Evolutionary conservation across 2,888 invertebrate genomes (phyloP).

Genomic region (Morpho helenor): DNA sequence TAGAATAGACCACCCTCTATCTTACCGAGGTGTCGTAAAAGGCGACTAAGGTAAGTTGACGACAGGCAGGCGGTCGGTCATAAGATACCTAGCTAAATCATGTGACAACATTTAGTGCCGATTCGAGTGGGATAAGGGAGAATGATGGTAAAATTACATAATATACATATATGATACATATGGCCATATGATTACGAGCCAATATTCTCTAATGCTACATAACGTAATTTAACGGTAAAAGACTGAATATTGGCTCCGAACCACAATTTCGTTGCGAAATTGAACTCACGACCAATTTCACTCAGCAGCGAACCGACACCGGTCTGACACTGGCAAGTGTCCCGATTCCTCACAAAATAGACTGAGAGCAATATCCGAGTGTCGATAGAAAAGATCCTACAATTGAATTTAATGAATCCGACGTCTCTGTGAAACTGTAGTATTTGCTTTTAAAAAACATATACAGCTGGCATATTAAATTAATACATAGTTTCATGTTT

Average conservation of each 20-base stretch:
- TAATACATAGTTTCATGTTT: no score
- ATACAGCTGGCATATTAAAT: background rate
- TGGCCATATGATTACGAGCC: background rate
- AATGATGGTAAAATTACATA: no score
- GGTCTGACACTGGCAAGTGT: conserved; percentile 24
- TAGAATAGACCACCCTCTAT: no score
- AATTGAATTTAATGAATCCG: conserved; percentile 19
- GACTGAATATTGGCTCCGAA: conserved; percentile 10
- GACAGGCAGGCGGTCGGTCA: no score
- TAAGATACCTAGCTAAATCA: no score
- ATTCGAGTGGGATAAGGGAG: no score
- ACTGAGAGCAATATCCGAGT: conserved; percentile 20
- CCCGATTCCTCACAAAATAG: conserved; percentile 25
- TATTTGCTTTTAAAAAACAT: background rate
- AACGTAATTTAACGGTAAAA: conserved; percentile 8
- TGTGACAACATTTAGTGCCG: no score
- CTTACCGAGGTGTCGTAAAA: no score
- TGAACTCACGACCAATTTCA: conserved; percentile 23
- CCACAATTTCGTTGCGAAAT: conserved; percentile 22
- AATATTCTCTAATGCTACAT: background rate
- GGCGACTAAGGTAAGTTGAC: no score
- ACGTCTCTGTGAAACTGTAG: background rate
- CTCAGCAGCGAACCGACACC: conserved; percentile 10
- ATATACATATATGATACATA: no score
- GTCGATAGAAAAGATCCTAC: conserved; percentile 18